Evolutionary conservation across 2,888 invertebrate genomes (phyloP), one percentile per base, ranked within the genome.

Genomic region (Morinoia aosen): DNA sequence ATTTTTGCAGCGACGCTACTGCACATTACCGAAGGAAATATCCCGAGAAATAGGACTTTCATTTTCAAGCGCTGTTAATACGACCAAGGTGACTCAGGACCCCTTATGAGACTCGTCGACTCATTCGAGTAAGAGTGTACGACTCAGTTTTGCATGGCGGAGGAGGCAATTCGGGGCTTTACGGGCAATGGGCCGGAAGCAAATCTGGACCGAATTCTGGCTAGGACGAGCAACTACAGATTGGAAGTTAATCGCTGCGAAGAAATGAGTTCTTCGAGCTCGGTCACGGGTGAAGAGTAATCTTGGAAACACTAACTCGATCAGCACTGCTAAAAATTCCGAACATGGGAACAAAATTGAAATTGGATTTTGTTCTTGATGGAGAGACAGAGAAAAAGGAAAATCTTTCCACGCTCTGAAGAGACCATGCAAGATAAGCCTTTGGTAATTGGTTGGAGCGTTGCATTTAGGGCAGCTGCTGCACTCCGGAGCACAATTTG

Each of bases 221-320:
- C 93, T 48, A 57, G 93, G 57, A 90, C 93, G 57, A 93, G 57
- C 93, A 57, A 93, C 57, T 93, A 93, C 93, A 93, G 93, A 93
- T 93, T 93, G 93, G 93, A 93, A 93, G 93, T 93, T 93, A 93
- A 93, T 93, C 93, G 93, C 57, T 93, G 93, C 93, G 93, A 93
- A 93, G 93, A 93, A 93, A 93, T 57, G 93, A 93, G 93, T 93
- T 93, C 93, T 93, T 93, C n/a, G 57, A 57, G 93, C 93, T 93
- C 57, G 93, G 93, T 57, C 93, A 93, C n/a, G 93, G 57, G 57
- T 93, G 57, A 93, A 93, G 93, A 48, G 93, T 93, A 93, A 93
- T 93, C 93, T 93, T 57, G 93, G 93, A 57, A 93, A 93, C 93
- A 93, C 93, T 93, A 93, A 93, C 57, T 93, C 58, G 93, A 93